These are phyloP conservation scores for Ceuthmochares aereus DNA, from an alignment of 2,113 vertebrate genomes.

Conservation along the genomic window DNA sequence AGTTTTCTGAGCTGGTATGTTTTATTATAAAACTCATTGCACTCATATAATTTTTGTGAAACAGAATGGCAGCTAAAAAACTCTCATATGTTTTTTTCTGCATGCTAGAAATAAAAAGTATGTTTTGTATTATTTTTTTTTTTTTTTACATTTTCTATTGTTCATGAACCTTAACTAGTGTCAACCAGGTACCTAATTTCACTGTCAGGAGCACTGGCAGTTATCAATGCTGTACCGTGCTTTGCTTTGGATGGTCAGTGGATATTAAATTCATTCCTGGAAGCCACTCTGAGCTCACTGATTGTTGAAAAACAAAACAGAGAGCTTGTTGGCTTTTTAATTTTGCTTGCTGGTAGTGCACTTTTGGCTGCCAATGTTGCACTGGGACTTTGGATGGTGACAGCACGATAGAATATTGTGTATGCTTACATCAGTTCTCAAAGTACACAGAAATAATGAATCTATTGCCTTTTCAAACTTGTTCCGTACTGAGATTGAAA, in stretches of 20 bases:
- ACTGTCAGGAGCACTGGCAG: conserved; percentile 93
- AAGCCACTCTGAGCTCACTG: conserved; percentile 88
- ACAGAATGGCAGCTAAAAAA: background rate
- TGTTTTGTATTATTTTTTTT: background rate
- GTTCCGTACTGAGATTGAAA: conserved; percentile 31
- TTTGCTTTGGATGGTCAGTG: conserved; percentile 98
- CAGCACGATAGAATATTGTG: conserved; percentile 83
- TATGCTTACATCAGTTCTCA: background rate
- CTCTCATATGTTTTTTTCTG: background rate
- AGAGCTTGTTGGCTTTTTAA: conserved; percentile 93
- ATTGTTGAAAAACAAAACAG: conserved; percentile 89
- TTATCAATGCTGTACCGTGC: conserved; percentile 97
- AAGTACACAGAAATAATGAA: background rate
- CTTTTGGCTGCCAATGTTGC: conserved; percentile 96
- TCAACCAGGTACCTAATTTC: conserved; percentile 91
- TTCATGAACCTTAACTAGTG: conserved; percentile 67
- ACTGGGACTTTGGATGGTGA: conserved; percentile 98
- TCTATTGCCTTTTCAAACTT: conserved; percentile 43
- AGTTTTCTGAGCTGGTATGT: background rate
- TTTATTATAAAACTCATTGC: background rate
- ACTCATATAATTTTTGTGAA: background rate
- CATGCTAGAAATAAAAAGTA: background rate
- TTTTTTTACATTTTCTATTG: background rate
- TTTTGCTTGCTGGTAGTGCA: conserved; percentile 92
- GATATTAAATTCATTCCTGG: conserved; percentile 96